Evolutionary conservation across 2,888 invertebrate species (phyloP), one percentile per base, ranked within the genome.

Genomic region (Dorcus hopei): DNA sequence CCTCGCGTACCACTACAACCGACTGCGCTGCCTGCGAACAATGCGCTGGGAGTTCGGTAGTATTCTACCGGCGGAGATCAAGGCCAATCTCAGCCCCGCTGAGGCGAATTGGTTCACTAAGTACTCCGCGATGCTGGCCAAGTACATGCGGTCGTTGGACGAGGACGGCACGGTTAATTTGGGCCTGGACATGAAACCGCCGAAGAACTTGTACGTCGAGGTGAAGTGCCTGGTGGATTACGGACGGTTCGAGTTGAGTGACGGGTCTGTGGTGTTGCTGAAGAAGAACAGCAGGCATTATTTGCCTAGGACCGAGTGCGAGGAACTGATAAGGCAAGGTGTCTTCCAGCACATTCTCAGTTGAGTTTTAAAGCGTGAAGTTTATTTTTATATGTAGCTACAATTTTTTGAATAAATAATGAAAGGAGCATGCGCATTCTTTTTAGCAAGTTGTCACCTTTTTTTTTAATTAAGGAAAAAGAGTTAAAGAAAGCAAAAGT

Each of bases 21-120:
- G 98, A 64, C 81, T 97, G 75, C 83, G 85, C 65, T 86, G 88
- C 70, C 85, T 98, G 19, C 86, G 90, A 68, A 87, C 90, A n/a
- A 84, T 95, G 77, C 83, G 98, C 49, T 98, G 98, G 98, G 93
- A 96, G 72, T 93, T 96, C 75, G 98, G 98, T 1, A 91, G 95
- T 40, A 89, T 95, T 49, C 77, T 98, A 54, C 97, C 97, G 0
- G 77, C 85, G 0, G 95, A 96, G 74, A 87, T 97, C 0, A 88
- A 90, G 74, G 83, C 85, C 54, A 86, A 90, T 61, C 79, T 97
- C 41, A 88, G 91, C 52, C 87, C 90, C 70, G 85, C 89, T 0
- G 97, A 97, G 81, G 84, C 89, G 38, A 84, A 87, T 58, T 98
- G 95, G 90, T 95, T 97, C 72, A 87, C 88, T 53, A 87, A 87